Conservation (phyloP, 2,888 invertebrate genomes). For the Calliscelio sp. region DNA sequence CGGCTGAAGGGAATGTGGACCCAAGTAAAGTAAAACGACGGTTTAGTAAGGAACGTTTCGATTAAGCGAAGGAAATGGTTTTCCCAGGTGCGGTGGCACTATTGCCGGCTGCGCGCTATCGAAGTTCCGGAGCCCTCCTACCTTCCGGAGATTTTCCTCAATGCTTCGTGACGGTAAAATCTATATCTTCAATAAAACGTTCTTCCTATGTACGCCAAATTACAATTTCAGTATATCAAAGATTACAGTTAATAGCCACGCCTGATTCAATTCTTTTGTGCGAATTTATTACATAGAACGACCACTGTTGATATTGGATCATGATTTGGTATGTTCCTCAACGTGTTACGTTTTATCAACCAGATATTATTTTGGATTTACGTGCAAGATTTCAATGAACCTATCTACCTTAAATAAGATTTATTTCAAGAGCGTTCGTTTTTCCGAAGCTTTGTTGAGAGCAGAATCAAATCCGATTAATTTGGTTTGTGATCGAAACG, state of each 20-base stretch:
- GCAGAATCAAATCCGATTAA: too few relatives aligned
- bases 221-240: slow-evolving; percentile 51
- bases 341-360: background rate
- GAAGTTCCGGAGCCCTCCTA: slow-evolving; percentile 76
- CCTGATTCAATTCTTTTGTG: slow-evolving; percentile 9
- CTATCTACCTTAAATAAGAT: background rate
- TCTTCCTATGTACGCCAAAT: slow-evolving; percentile 36
- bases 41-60: slow-evolving; percentile 80
- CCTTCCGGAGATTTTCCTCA: slow-evolving; percentile 63
- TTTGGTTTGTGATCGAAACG: too few relatives aligned
- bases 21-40: slow-evolving; percentile 68
- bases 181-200: slow-evolving; percentile 58
- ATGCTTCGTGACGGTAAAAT: slow-evolving; percentile 63
- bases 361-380: slow-evolving; percentile 7
- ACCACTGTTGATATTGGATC: background rate
- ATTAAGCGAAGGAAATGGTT: slow-evolving; percentile 84
- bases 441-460: background rate
- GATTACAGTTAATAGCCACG: slow-evolving; percentile 21
- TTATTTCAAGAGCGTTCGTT: background rate
- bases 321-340: background rate
- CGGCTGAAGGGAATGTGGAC: slow-evolving; percentile 50
- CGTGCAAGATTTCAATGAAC: background rate
- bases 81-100: slow-evolving; percentile 82
- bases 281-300: slow-evolving; percentile 9
- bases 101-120: slow-evolving; percentile 78